Conservation (phyloP, 2,888 invertebrate species). For the Drosophila tanythrix region DNA sequence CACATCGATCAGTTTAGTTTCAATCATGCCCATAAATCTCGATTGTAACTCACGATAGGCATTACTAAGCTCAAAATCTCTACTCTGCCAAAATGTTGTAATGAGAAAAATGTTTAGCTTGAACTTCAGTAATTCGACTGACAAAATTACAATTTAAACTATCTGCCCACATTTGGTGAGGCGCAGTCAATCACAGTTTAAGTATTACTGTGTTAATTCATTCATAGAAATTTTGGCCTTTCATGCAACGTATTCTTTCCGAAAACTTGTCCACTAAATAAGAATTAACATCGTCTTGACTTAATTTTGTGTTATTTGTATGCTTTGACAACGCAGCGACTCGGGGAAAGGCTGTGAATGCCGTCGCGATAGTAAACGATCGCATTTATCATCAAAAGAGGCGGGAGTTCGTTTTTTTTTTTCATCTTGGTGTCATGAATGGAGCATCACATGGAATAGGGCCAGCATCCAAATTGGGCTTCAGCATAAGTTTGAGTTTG, state of each 20-base stretch:
- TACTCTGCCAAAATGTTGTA: not conserved
- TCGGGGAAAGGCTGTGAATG: conserved; percentile 32
- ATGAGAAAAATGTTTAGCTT: not conserved
- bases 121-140: not conserved
- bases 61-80: not conserved
- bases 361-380: conserved; percentile 61
- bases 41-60: not conserved
- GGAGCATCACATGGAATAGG: conserved; percentile 8
- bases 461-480: conserved; percentile 2
- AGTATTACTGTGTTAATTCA: conserved; percentile 35
- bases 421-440: conserved; percentile 40
- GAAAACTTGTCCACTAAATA: conserved; percentile 72
- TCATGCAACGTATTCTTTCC: conserved; percentile 1
- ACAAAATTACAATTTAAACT: not conserved
- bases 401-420: not conserved
- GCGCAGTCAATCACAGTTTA: not conserved
- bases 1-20: not conserved
- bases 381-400: conserved; percentile 68
- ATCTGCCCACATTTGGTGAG: conserved; percentile 3
- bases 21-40: not conserved
- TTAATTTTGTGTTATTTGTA: conserved; percentile 47
- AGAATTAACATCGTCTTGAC: conserved; percentile 67
- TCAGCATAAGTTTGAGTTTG: not conserved
- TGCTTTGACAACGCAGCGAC: conserved; percentile 16
- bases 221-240: conserved; percentile 36